Conservation (phyloP, 92 coral and sea anemone species). For the Meandrina meandrites region DNA sequence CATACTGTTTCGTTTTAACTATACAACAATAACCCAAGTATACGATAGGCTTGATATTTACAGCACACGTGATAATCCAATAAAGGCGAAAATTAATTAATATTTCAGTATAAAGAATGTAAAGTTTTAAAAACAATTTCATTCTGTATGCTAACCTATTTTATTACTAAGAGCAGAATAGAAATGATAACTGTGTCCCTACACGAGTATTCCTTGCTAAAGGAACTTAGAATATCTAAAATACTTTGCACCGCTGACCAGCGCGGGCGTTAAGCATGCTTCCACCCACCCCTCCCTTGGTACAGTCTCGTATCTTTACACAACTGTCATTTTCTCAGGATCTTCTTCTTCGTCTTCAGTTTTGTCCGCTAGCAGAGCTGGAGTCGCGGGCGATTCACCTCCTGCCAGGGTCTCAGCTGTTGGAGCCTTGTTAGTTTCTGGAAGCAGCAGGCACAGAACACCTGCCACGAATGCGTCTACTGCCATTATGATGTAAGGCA, state of each 20-base stretch:
- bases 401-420: slow-evolving; percentile 81
- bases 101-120: background rate
- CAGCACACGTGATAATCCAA: background rate
- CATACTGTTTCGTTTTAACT: background rate
- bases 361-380: slow-evolving; percentile 10
- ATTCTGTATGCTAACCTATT: background rate
- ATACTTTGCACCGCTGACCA: background rate
- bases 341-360: slow-evolving; percentile 17
- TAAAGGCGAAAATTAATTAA: background rate
- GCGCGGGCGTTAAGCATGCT: background rate
- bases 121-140: background rate
- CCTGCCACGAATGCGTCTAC: slow-evolving; percentile 87
- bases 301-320: background rate
- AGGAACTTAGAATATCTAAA: too few species aligned
- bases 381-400: slow-evolving; percentile 13
- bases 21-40: background rate
- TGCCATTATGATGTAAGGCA: slow-evolving; percentile 87
- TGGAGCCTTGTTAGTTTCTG: slow-evolving; percentile 88
- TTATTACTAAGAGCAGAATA: background rate
- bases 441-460: slow-evolving; percentile 79
- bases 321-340: slow-evolving; percentile 24
- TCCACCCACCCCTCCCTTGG: slow-evolving; percentile 13
- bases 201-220: too few species aligned
- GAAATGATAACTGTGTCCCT: background rate
- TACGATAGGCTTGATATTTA: background rate